Conservation (phyloP, 2,888 invertebrate species). For the Rhyacophila evoluta region DNA sequence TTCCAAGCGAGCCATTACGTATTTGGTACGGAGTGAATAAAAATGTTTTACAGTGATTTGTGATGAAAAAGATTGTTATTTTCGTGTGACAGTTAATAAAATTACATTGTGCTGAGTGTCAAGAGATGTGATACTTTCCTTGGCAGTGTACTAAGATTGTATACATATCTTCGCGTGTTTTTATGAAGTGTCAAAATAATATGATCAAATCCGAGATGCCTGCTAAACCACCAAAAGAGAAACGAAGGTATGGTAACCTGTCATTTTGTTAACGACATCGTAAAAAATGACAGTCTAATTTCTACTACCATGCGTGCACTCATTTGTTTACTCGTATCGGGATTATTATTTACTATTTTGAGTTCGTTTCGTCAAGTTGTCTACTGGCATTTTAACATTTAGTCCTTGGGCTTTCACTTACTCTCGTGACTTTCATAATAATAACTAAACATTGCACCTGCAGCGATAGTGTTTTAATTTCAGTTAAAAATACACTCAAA, state of each 20-base stretch:
- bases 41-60: slow-evolving; percentile 59
- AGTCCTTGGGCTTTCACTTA: slow-evolving; percentile 44
- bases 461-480: not conserved
- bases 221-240: slow-evolving; percentile 74
- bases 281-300: slow-evolving; percentile 2
- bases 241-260: slow-evolving; percentile 72
- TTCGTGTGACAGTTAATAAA: slow-evolving; percentile 60
- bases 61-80: slow-evolving; percentile 58
- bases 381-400: slow-evolving; percentile 50
- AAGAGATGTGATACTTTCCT: slow-evolving; percentile 71
- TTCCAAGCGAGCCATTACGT: slow-evolving; percentile 44
- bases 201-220: slow-evolving; percentile 66
- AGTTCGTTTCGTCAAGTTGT: slow-evolving; percentile 34
- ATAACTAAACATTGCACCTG: not conserved
- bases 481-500: not conserved
- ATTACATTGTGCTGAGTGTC: slow-evolving; percentile 60
- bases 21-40: slow-evolving; percentile 42
- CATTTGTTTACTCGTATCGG: slow-evolving; percentile 36
- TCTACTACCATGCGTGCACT: not conserved
- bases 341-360: slow-evolving; percentile 19
- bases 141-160: slow-evolving; percentile 72
- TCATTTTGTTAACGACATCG: not conserved
- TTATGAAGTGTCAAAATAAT: slow-evolving; percentile 66
- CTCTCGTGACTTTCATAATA: slow-evolving; percentile 44
- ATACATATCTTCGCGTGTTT: slow-evolving; percentile 58